Percentiles rank a stretch among this genome's conserved stretches.
Conservation (phyloP, 1,140 invertebrate species). For the Argopecten irradians region DNA sequence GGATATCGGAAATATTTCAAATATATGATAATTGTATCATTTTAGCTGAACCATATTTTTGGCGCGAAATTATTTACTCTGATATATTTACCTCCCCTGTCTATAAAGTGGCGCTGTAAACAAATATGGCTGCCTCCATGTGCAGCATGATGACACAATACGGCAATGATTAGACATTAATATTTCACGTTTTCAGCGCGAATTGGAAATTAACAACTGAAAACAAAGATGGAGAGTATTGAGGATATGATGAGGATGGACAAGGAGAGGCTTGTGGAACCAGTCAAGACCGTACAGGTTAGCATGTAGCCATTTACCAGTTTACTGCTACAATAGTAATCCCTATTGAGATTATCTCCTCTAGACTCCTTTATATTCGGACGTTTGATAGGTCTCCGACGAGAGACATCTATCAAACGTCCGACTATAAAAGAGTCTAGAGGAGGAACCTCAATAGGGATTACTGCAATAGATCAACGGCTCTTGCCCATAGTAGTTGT, state of each 20-base stretch:
- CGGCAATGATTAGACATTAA: background rate
- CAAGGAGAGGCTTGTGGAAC: constrained; percentile 60
- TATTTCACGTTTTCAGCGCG: background rate
- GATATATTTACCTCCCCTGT: background rate
- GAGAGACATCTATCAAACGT: too few relatives aligned
- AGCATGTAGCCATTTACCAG: too few relatives aligned
- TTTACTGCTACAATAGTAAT: background rate
- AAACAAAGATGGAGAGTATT: constrained; percentile 40
- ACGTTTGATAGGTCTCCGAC: too few relatives aligned
- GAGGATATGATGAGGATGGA: constrained; percentile 66
- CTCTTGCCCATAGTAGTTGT: background rate
- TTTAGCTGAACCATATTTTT: too few relatives aligned
- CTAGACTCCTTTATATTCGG: too few relatives aligned
- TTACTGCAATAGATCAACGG: background rate
- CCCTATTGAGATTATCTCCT: background rate
- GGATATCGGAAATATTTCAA: too few relatives aligned
- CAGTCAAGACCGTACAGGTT: constrained; percentile 66
- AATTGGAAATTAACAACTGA: background rate
- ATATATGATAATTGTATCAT: too few relatives aligned
- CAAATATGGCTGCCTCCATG: background rate
- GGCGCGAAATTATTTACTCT: background rate
- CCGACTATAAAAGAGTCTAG: too few relatives aligned
- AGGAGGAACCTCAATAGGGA: too few relatives aligned
- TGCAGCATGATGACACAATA: background rate
- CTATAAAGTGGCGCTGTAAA: background rate